Percentiles rank a stretch among this genome's conserved stretches.
phyloP scores from a whole-genome alignment of 2,113 vertebrate genomes.

The Amblyopsis rosae region DNA sequence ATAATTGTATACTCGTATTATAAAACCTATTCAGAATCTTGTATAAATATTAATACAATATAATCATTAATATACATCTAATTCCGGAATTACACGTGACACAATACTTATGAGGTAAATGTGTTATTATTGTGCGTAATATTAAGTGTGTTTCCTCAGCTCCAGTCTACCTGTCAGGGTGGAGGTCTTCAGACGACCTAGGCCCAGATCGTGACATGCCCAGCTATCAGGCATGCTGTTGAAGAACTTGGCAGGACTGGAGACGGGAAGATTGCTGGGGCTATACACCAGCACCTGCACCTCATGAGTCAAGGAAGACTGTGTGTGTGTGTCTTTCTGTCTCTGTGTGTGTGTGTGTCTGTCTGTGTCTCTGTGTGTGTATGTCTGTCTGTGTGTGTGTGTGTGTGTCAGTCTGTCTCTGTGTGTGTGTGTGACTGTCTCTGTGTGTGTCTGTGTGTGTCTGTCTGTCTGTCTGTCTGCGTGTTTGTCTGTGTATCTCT shows the following conservation, averaged over 20 bases:
- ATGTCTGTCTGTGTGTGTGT: no score
- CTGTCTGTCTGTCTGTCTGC: neutral
- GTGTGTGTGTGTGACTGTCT: no score
- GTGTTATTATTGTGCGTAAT: neutral
- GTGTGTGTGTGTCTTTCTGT: neutral
- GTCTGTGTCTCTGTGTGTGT: no score
- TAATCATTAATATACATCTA: no score
- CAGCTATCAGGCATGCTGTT: conserved; percentile 65
- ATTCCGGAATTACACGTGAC: no score
- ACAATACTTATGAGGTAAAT: neutral
- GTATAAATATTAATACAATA: no score
- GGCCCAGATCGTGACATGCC: conserved; percentile 72
- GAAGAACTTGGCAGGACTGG: conserved; percentile 65
- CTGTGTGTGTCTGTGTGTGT: neutral
- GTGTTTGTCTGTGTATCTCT: neutral
- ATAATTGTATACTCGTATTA: no score
- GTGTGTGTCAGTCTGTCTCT: no score
- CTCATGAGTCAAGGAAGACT: conserved; percentile 70
- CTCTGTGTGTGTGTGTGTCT: neutral
- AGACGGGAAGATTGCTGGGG: conserved; percentile 79
- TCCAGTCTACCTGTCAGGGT: conserved; percentile 40
- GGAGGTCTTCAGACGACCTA: conserved; percentile 52
- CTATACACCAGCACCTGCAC: conserved; percentile 78
- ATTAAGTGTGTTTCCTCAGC: conserved; percentile 41
- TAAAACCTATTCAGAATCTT: no score